Evolutionary conservation across 1,140 invertebrate species (phyloP), one percentile per base, ranked within the genome.

Genomic region (Drosophila kanapiae): DNA sequence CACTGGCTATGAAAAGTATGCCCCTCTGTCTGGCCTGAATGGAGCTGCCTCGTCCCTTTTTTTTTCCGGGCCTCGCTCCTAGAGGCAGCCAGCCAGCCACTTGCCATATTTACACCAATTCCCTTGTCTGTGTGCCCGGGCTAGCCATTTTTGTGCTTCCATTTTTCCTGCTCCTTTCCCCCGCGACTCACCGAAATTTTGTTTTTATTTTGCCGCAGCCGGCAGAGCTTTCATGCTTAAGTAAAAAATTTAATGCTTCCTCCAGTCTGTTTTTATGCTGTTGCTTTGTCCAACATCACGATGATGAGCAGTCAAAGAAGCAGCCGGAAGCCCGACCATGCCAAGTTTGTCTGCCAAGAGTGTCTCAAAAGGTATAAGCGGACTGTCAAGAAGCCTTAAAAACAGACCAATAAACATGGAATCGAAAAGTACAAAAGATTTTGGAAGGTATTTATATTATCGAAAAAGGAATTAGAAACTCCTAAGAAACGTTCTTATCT

Each of bases 61-160:
- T 57, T 56, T 48, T 53, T 51, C 23, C 58, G 43, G 31, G 37
- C 37, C 64, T 67, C 76, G 23, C 69, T 71, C 7, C 31, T 58
- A 75, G 23, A 23, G 23, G 23, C 23, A 23, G 63, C 40, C 69
- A 79, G 59, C 57, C 70, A 80, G 84, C 83, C 80, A 87, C 84
- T 87, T 88, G 80, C 83, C 83, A 83, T 87, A 88, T 87, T 80
- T 88, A 88, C 83, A 87, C 80, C 84, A 88, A 87, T 87, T 87
- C 83, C 83, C 84, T 83, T 77, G 83, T 86, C 79, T 82, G 82
- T 69, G 31, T 27, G 18, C 53, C 53, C 67, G 40, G 53, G 54
- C 78, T 67, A 81, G 70, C 74, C 69, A 84, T 80, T 85, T 84
- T 57, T 85, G 74, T 70, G 60, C 61, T 79, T 49, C 60, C 56